A percentile compares a stretch with the other conserved stretches of the same genome.
Conservation (phyloP, 2,113 vertebrate species). For the Saguinus imperator region DNA sequence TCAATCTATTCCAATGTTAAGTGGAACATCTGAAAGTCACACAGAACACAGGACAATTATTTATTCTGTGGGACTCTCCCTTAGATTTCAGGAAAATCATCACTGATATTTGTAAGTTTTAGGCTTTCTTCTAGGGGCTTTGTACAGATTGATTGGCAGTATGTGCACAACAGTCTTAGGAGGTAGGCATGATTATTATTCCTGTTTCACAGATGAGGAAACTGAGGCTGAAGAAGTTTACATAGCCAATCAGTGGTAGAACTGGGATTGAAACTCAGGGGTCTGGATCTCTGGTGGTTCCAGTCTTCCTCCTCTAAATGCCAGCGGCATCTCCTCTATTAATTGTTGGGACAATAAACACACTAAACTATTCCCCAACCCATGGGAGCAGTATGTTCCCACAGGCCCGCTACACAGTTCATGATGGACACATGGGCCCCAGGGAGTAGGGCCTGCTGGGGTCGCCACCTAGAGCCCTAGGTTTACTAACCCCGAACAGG, state of each 20-base stretch:
- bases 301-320: not conserved
- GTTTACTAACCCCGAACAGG: not conserved
- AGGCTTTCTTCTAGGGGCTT: too few relatives aligned
- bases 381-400: not conserved
- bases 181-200: not conserved
- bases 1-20: not conserved
- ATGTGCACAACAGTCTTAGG: not conserved
- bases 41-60: not conserved
- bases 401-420: rapidly evolving
- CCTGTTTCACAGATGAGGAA: not conserved
- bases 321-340: not conserved
- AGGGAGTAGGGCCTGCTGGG: rapidly evolving
- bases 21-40: not conserved
- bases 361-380: rapidly evolving
- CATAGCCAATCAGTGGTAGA: rapidly evolving
- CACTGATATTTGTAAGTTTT: too few relatives aligned
- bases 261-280: not conserved
- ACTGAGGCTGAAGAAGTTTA: not conserved
- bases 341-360: not conserved
- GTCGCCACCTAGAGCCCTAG: not conserved
- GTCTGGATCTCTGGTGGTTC: not conserved
- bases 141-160: too few relatives aligned
- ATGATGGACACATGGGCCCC: too few relatives aligned
- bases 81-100: not conserved
- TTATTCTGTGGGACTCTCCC: not conserved